Evolutionary conservation across 2,113 vertebrate species (phyloP).

Genomic region (Melanerpes formicivorus): DNA sequence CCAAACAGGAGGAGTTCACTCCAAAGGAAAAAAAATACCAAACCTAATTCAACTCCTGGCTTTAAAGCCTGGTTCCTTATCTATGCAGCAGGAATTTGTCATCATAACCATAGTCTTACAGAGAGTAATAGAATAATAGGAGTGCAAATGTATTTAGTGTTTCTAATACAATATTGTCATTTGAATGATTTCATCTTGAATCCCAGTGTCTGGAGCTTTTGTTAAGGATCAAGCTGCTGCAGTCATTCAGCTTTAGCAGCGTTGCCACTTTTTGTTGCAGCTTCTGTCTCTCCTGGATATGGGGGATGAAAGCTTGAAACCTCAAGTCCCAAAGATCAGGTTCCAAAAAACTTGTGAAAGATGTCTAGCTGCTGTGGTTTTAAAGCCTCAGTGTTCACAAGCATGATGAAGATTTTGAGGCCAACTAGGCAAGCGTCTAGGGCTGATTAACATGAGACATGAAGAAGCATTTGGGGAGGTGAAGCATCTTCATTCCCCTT

Average conservation of each 20-base stretch:
- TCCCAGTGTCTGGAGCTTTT: neutral
- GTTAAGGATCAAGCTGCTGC: neutral
- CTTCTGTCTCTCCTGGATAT: neutral
- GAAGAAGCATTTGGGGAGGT: fast-evolving
- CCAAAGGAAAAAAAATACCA: neutral
- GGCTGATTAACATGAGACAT: neutral
- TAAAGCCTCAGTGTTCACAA: neutral
- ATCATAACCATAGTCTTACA: neutral
- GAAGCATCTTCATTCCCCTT: neutral
- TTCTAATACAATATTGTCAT: neutral
- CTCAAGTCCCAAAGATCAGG: neutral
- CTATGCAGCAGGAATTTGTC: neutral
- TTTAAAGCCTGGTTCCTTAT: conserved; percentile 18
- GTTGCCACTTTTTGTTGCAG: neutral
- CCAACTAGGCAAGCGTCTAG: neutral
- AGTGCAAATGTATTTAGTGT: neutral
- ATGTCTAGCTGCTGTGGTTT: neutral
- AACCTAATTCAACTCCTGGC: neutral
- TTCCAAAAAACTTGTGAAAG: neutral
- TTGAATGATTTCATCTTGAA: neutral
- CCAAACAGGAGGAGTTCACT: neutral
- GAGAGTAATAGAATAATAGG: neutral
- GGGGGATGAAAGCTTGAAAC: neutral
- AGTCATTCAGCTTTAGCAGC: neutral
- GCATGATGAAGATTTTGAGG: neutral